Base-by-base conservation (phyloP, 2,113 vertebrate species). In the Pyxicephalus adspersus region DNA sequence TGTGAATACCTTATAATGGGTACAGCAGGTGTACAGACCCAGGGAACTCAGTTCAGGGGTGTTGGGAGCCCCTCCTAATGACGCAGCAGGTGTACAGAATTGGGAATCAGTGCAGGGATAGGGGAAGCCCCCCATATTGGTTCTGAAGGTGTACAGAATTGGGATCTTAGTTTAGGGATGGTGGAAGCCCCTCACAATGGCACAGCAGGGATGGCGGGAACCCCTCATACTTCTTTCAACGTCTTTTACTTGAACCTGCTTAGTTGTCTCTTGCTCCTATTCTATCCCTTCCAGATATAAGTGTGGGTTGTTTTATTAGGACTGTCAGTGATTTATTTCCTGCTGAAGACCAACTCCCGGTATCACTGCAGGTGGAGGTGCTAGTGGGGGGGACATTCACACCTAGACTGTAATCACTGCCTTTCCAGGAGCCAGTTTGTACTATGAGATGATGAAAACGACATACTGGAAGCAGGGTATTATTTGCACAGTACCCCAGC, bases 321-420 rank as follows among this genome's bases (percentile, higher is more conserved):
- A 64, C 68, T 64, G 79, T 55, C 79, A 73, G 58, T 64, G 38
- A 64, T 73, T 45, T 73, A 55, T 73, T 64, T 64, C 79, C 19
- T 73, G 58, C 20, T 31, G 38, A 11, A 64, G n/a, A 72, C n/a
- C 15, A 73, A 23, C 31, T 57, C 78, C 34, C 29, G 20, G 67
- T 73, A 64, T 81, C 78, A 65, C 64, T 60, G 55, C 52, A 81
- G 68, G 64, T 51, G 52, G 68, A 13, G 38, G 38, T 3, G 31
- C 3, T 3, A 1, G 38, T 5, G 38, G 38, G 38, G 38, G 58
- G 68, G 79, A 31, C 68, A 34, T 64, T 65, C 50, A 64, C 51
- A 73, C 68, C 68, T 74, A 38, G 68, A 6, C 45, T 54, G 60
- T 74, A 81, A 81, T 81, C 73, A 81, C 38, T n/a, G 20, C 55